Percentiles rank a stretch among this genome's conserved stretches.
phyloP scores from a whole-genome alignment of 2,113 vertebrate species.

The Campylomormyrus numenius region DNA sequence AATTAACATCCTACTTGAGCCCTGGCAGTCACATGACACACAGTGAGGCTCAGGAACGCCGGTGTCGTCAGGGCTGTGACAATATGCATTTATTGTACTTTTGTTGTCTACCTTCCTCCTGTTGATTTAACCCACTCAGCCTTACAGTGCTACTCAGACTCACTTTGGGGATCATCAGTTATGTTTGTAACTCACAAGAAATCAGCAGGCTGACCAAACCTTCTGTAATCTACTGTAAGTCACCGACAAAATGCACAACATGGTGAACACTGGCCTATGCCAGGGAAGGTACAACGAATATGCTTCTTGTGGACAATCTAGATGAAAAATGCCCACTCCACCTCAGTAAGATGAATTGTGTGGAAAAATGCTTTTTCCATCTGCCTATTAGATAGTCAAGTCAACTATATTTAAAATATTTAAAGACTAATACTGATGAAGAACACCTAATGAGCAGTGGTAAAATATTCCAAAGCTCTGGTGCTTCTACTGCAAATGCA shows the following conservation, averaged over 20 bases:
- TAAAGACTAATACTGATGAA: not conserved
- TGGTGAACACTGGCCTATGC: not conserved
- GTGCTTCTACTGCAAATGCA: not conserved
- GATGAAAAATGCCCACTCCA: not conserved
- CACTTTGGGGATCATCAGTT: not conserved
- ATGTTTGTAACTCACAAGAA: not conserved
- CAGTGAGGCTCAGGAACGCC: not conserved
- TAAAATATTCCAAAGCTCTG: not conserved
- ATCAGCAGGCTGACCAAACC: not conserved
- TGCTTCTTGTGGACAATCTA: not conserved
- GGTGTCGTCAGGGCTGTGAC: not conserved
- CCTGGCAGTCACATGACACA: not conserved
- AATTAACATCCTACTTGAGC: not conserved
- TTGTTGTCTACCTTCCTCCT: not conserved
- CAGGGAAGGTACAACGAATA: not conserved
- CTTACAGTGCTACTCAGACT: not conserved
- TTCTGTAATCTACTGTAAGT: not conserved
- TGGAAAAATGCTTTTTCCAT: not conserved
- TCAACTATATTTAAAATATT: not conserved
- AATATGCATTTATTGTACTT: not conserved
- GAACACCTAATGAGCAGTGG: not conserved
- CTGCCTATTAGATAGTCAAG: not conserved
- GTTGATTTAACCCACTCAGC: not conserved
- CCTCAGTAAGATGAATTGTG: not conserved
- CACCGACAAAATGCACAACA: not conserved